A percentile compares a stretch with the other conserved stretches of the same genome.
phyloP scores from a whole-genome alignment of 2,888 invertebrate genomes.

The Nasonia oneida region DNA sequence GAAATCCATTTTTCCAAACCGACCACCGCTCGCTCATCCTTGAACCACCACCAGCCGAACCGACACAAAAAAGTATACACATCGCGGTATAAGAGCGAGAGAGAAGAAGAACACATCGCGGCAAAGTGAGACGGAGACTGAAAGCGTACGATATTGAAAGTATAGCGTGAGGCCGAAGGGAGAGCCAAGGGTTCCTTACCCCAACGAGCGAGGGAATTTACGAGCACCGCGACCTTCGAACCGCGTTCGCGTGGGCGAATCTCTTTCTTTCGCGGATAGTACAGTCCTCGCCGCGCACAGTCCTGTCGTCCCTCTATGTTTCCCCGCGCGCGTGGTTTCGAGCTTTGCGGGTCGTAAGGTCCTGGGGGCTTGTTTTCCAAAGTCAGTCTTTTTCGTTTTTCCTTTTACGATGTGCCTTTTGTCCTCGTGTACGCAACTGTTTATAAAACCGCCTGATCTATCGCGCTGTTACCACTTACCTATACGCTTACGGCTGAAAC shows the following conservation, averaged over 20 bases:
- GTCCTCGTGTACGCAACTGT: background rate
- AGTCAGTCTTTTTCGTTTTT: background rate
- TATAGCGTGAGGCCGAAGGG: background rate
- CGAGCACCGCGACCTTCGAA: conserved; percentile 71
- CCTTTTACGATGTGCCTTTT: no score
- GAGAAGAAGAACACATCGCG: background rate
- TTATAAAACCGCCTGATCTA: background rate
- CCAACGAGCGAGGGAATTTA: conserved; percentile 72
- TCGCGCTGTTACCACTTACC: background rate
- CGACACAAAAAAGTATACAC: background rate
- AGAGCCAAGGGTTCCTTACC: conserved; percentile 63
- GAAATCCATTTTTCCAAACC: conserved; percentile 22
- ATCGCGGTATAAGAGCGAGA: background rate
- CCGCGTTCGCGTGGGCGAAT: conserved; percentile 58
- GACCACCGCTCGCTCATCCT: conserved; percentile 16
- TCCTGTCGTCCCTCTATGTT: background rate
- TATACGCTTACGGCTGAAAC: background rate
- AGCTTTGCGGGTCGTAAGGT: background rate
- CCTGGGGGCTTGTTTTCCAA: background rate
- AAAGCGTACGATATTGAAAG: background rate
- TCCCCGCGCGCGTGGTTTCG: background rate
- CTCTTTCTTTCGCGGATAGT: no score
- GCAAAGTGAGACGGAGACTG: background rate
- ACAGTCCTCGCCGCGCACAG: background rate
- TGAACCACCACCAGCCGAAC: background rate